Evolutionary conservation across 2,113 vertebrate genomes (phyloP), one percentile per base, ranked within the genome.

Genomic region (Rhea pennata): DNA sequence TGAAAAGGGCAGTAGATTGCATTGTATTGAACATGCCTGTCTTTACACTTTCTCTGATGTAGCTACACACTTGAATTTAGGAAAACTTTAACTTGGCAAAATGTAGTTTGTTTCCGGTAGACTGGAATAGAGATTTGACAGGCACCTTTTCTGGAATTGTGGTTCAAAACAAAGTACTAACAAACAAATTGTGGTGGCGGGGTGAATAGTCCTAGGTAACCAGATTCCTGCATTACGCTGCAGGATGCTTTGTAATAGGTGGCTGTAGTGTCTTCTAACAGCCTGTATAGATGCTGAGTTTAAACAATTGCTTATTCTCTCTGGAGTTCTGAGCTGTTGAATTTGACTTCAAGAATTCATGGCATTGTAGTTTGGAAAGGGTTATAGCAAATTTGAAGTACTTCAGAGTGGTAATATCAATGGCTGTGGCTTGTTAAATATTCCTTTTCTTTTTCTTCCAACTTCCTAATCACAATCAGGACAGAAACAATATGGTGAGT

Each of bases 401-500:
- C 46, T 84, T 98, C 54, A 36, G 36, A 36, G 36, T 36, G 36
- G 36, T 36, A 36, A 36, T 36, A 36, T 36, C 36, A 93, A 59
- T 88, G 95, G 94, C 94, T 73, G 87, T 96, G 88, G 79, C 91
- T 93, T 92, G 91, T 97, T 96, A 98, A 98, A 98, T 56, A 13
- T 58, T 91, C 93, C 95, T 97, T 98, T 97, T 97, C 95, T 98
- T 97, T 97, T 96, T 97, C 96, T 98, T 98, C 98, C 96, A 98
- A 97, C 96, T 98, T 93, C 95, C 98, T 97, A 98, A 98, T 98
- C 98, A 97, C 98, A 98, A 99, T 99, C 99, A 99, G 99, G 99
- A 99, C 98, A 99, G 99, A 98, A 99, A 99, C 98, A 99, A 98
- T 98, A 95, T 99, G 99, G 99, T 99, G 98, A 99, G 99, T 99